phyloP scores from a whole-genome alignment of 2,797 vertebrate genomes.

The Gymnopithys bicolor region DNA sequence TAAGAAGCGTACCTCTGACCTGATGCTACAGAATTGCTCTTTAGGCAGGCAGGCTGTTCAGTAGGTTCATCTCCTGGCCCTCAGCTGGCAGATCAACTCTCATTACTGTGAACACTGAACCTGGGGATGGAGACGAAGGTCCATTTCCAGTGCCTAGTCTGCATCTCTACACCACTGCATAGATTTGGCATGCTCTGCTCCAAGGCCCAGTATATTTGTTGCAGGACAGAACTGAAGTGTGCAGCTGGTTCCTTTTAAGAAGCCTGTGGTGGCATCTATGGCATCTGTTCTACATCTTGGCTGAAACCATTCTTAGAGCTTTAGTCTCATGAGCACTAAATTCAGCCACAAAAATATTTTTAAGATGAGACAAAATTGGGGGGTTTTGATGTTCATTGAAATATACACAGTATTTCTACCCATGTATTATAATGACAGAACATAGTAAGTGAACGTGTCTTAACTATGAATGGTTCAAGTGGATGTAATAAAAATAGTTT shows the following conservation, averaged over 20 bases:
- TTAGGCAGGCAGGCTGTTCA: constrained; percentile 23
- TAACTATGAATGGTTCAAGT: constrained; percentile 80
- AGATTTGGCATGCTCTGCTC: constrained; percentile 45
- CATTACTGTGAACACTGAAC: constrained; percentile 6
- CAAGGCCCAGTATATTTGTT: constrained; percentile 39
- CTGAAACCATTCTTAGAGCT: constrained; percentile 62
- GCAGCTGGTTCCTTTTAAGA: constrained; percentile 15
- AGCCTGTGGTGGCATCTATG: constrained; percentile 20
- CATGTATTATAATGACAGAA: constrained; percentile 80
- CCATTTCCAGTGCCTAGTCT: constrained; percentile 54
- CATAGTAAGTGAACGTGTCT: constrained; percentile 81
- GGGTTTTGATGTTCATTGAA: constrained; percentile 77
- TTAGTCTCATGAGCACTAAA: constrained; percentile 68
- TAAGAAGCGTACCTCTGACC: constrained; percentile 52
- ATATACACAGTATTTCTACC: constrained; percentile 79
- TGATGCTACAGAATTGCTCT: constrained; percentile 54
- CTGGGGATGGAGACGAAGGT: constrained; percentile 36
- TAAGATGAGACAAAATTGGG: constrained; percentile 65
- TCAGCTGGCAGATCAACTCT: constrained; percentile 47
- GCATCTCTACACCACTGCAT: background rate
- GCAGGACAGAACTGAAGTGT: constrained; percentile 42
- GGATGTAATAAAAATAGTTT: constrained; percentile 82
- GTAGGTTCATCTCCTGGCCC: constrained; percentile 29
- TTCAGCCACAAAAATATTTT: constrained; percentile 80
- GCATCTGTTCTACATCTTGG: constrained; percentile 54